phyloP scores from a whole-genome alignment of 2,113 vertebrate genomes.

The Clarias macrocephalus region DNA sequence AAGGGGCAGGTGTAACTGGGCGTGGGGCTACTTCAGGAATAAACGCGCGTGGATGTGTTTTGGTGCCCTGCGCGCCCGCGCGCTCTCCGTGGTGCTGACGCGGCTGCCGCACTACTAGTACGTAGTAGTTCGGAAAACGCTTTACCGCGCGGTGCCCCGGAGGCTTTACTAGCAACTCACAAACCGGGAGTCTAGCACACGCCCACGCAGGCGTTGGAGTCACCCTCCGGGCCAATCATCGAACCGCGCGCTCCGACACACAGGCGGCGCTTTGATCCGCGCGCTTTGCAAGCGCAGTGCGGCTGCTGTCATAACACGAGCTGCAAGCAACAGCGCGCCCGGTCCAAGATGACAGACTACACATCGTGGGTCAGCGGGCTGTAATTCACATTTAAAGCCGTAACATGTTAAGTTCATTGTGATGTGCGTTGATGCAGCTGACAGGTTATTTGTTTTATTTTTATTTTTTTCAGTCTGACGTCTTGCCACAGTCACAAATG shows the following conservation, averaged over 20 bases:
- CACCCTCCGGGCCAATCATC: constrained; percentile 31
- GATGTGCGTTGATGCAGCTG: background rate
- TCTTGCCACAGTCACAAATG: background rate
- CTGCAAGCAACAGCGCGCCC: constrained; percentile 24
- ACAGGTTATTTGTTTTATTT: no score
- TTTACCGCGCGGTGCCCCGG: background rate
- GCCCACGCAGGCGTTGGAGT: constrained; percentile 21
- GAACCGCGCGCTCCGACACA: constrained; percentile 44
- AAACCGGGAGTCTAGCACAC: constrained; percentile 11
- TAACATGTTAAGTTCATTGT: background rate
- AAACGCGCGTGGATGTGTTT: background rate
- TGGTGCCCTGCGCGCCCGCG: constrained; percentile 10
- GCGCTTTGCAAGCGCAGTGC: constrained; percentile 42
- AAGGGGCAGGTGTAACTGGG: constrained; percentile 3
- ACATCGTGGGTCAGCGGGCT: constrained; percentile 18
- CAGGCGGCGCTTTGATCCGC: constrained; percentile 58
- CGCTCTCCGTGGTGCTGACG: constrained; percentile 65
- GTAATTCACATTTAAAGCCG: constrained; percentile 28
- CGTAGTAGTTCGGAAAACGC: background rate
- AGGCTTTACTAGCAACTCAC: constrained; percentile 9
- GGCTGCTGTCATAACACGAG: constrained; percentile 39
- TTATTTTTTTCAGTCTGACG: background rate
- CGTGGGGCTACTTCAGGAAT: constrained; percentile 7
- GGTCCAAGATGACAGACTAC: constrained; percentile 28
- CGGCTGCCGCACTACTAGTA: background rate